Evolutionary conservation across 2,797 vertebrate species (phyloP).

Genomic region (Forpus xanthops): DNA sequence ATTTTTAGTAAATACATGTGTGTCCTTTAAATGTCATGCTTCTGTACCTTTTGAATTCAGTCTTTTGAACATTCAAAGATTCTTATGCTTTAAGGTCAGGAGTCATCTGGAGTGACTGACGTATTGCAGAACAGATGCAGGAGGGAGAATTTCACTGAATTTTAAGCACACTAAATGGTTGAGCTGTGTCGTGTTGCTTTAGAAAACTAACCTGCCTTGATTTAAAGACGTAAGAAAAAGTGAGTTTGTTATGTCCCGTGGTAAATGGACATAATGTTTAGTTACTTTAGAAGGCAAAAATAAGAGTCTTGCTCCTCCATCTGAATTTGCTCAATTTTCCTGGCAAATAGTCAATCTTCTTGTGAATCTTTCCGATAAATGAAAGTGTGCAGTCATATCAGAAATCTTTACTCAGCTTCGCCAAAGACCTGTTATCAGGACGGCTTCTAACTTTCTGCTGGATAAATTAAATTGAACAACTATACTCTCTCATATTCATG

Average conservation of each 20-base stretch:
- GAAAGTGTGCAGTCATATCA: background rate
- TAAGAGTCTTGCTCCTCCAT: background rate
- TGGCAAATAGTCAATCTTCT: background rate
- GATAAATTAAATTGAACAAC: background rate
- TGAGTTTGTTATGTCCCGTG: background rate
- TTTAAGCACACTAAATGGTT: background rate
- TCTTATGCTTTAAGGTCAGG: background rate
- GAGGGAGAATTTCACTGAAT: background rate
- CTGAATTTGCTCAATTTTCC: background rate
- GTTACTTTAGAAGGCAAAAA: background rate
- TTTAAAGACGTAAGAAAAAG: background rate
- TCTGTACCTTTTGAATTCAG: background rate
- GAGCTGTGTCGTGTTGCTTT: background rate
- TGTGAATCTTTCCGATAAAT: background rate
- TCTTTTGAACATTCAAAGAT: background rate
- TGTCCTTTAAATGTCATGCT: slow-evolving; percentile 11
- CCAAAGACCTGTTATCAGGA: background rate
- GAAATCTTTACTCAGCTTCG: background rate
- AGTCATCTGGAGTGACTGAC: background rate
- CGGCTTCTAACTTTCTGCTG: background rate
- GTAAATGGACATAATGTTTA: background rate
- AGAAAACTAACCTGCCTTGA: background rate
- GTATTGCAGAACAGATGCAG: background rate
- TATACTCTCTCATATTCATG: background rate
- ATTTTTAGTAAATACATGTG: background rate